Conservation (phyloP, 2,113 vertebrate species). For the Platysteira castanea region DNA sequence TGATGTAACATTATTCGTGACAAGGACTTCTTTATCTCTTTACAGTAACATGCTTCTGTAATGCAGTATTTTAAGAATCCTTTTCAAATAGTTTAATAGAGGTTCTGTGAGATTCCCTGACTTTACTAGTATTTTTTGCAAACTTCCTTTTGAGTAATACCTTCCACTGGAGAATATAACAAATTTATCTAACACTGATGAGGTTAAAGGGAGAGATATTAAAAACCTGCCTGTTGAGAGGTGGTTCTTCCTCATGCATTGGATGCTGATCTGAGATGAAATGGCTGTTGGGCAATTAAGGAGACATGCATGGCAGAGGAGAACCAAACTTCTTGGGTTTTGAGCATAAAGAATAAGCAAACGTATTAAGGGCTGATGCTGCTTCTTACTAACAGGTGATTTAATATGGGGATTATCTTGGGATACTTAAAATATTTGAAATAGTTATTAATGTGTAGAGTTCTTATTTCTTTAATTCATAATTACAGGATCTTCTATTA, state of each 20-base stretch:
- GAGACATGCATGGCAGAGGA: background rate
- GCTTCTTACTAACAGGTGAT: background rate
- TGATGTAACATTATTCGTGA: background rate
- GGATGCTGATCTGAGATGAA: background rate
- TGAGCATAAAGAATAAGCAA: background rate
- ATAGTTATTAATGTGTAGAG: background rate
- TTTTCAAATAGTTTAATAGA: background rate
- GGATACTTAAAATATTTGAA: background rate
- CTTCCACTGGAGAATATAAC: background rate
- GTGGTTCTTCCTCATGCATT: background rate
- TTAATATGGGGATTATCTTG: background rate
- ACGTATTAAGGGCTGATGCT: background rate
- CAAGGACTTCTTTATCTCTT: background rate
- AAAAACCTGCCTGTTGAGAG: background rate
- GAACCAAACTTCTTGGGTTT: background rate
- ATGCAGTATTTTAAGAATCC: background rate
- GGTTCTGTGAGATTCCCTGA: background rate
- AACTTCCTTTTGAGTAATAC: background rate
- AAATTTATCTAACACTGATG: background rate
- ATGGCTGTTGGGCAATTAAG: background rate
- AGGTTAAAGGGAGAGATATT: background rate
- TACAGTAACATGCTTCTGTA: background rate
- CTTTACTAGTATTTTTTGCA: background rate
- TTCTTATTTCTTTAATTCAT: background rate
- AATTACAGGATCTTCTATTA: background rate